Conservation (phyloP, 2,888 invertebrate genomes). For the Eilema depressum region DNA sequence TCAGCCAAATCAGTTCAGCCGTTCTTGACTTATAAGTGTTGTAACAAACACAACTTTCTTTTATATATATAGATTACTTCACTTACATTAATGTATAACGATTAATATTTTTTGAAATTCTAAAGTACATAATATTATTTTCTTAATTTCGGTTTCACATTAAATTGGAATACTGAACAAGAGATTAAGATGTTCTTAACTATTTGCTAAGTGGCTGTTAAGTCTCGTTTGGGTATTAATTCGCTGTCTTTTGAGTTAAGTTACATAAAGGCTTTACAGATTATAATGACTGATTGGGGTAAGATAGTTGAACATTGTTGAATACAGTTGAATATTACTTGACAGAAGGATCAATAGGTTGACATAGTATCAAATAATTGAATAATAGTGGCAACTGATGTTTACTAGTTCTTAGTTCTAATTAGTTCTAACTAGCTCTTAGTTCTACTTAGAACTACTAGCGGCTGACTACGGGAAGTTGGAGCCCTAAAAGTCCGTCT, state of each 20-base stretch:
- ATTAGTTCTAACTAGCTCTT: too few relatives aligned
- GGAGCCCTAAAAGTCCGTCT: too few relatives aligned
- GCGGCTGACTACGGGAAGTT: too few relatives aligned
- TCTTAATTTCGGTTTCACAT: neutral
- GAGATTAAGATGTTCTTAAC: neutral
- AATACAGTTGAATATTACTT: too few relatives aligned
- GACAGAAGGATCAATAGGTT: neutral
- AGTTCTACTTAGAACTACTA: too few relatives aligned
- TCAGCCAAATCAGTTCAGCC: too few relatives aligned
- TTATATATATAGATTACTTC: too few relatives aligned
- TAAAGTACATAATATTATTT: neutral
- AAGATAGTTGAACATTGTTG: neutral
- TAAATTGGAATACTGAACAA: neutral
- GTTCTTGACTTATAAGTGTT: too few relatives aligned
- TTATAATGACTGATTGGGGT: neutral
- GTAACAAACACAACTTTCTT: too few relatives aligned
- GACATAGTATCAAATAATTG: neutral
- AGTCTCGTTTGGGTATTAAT: constrained; percentile 5
- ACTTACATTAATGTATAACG: too few relatives aligned
- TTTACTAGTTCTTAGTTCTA: too few relatives aligned
- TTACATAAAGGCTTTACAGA: neutral
- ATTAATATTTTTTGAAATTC: neutral
- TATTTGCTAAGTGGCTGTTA: constrained; percentile 5
- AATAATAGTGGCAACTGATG: neutral
- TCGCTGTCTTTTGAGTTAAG: neutral